Conservation (phyloP, 1,140 invertebrate species). For the Sesamia nonagrioides region DNA sequence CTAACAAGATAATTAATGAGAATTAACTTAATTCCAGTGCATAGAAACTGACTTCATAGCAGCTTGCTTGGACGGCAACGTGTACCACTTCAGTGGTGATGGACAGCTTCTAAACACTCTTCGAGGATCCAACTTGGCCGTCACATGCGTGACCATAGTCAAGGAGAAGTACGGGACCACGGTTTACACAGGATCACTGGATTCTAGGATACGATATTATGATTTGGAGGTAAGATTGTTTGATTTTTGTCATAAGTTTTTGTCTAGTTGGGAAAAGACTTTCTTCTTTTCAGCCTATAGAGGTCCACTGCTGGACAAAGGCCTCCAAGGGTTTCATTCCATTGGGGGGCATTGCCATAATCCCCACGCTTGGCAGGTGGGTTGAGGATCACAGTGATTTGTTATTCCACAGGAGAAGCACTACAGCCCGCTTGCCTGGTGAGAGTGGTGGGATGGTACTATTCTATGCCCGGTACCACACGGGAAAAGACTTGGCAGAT, state of each 20-base stretch:
- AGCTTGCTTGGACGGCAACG: slow-evolving; percentile 87
- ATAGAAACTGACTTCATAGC: slow-evolving; percentile 85
- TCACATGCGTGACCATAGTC: slow-evolving; percentile 88
- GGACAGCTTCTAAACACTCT: slow-evolving; percentile 84
- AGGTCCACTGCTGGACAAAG: no score
- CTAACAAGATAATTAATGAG: neutral
- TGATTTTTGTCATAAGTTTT: neutral
- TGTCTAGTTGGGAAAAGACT: no score
- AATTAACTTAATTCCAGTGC: slow-evolving; percentile 71
- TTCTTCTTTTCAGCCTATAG: no score
- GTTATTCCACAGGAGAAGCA: no score
- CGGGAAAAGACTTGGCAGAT: no score
- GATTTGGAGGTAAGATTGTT: slow-evolving; percentile 86
- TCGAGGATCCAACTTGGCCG: slow-evolving; percentile 85
- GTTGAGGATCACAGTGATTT: no score
- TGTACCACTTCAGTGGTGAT: slow-evolving; percentile 87
- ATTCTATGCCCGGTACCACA: no score
- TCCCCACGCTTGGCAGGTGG: no score
- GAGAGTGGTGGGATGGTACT: no score
- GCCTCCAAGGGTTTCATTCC: no score
- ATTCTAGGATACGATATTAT: slow-evolving; percentile 89
- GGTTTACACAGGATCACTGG: slow-evolving; percentile 89
- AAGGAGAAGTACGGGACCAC: slow-evolving; percentile 83
- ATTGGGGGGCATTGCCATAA: no score
- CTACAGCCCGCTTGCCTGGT: no score